phyloP scores from a whole-genome alignment of 2,797 vertebrate species.

The Adrianichthys oophorus region DNA sequence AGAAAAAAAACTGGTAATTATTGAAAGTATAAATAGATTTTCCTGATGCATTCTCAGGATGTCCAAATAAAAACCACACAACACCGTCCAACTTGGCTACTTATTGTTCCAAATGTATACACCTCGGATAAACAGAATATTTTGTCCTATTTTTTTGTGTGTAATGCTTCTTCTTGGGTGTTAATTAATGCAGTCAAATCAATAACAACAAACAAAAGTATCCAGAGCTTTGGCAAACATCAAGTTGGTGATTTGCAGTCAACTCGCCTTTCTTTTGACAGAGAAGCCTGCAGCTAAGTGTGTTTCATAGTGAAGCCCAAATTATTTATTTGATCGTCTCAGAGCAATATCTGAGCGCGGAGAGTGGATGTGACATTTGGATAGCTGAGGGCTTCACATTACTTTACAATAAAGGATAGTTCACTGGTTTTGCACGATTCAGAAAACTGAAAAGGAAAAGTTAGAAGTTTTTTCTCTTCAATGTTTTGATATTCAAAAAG shows the following conservation, averaged over 20 bases:
- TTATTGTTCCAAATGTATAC: too few species aligned
- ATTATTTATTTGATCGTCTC: conserved; percentile 45
- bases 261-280: conserved; percentile 19
- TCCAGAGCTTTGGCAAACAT: not conserved
- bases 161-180: too few species aligned
- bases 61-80: too few species aligned
- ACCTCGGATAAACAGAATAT: too few species aligned
- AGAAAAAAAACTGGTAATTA: too few species aligned
- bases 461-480: conserved; percentile 3
- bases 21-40: too few species aligned
- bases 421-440: conserved; percentile 17
- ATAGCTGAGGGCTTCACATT: conserved; percentile 29
- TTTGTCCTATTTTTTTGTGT: too few species aligned
- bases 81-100: too few species aligned
- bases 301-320: conserved; percentile 27
- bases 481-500: conserved; percentile 7
- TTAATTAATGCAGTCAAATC: too few species aligned
- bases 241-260: conserved; percentile 20
- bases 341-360: conserved; percentile 30
- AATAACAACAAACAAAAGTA: too few species aligned
- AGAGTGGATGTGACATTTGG: conserved; percentile 44
- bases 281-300: conserved; percentile 22
- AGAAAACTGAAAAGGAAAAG: conserved; percentile 12
- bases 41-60: too few species aligned
- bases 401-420: conserved; percentile 15